phyloP scores from a whole-genome alignment of 2,113 vertebrate species.

The Muntiacus reevesi region DNA sequence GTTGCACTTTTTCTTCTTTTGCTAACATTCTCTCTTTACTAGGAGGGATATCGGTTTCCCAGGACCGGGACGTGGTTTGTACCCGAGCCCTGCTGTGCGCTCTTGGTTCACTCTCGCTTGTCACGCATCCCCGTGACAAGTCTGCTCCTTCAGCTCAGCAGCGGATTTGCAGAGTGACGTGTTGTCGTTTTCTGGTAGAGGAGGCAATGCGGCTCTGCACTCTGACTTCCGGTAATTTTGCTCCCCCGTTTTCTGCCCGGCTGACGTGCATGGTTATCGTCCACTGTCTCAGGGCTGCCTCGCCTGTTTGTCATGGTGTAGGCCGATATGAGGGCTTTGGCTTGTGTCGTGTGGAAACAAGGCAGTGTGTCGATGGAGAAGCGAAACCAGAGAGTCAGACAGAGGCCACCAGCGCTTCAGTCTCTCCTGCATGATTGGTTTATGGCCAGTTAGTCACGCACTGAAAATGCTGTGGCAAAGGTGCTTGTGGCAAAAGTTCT shows the following conservation, averaged over 20 bases:
- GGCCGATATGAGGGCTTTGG: accelerated
- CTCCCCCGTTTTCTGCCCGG: accelerated
- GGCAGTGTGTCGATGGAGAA: neutral
- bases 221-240: accelerated
- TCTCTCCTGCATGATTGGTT: neutral
- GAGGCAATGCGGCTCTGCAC: accelerated
- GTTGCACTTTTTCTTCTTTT: accelerated
- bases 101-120: accelerated
- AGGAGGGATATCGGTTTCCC: neutral
- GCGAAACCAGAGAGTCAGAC: neutral
- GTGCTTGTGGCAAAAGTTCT: neutral
- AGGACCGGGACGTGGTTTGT: accelerated
- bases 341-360: accelerated
- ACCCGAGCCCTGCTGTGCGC: neutral
- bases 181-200: accelerated
- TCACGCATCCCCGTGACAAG: neutral
- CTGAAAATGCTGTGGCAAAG: accelerated
- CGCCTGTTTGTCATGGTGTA: accelerated
- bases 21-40: accelerated
- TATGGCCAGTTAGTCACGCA: accelerated
- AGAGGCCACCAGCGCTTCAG: accelerated
- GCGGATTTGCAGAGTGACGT: accelerated
- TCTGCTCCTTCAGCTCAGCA: neutral
- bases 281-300: neutral
- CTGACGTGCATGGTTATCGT: accelerated